Evolutionary conservation across 2,888 invertebrate genomes (phyloP).

Genomic region (Blera fallax): DNA sequence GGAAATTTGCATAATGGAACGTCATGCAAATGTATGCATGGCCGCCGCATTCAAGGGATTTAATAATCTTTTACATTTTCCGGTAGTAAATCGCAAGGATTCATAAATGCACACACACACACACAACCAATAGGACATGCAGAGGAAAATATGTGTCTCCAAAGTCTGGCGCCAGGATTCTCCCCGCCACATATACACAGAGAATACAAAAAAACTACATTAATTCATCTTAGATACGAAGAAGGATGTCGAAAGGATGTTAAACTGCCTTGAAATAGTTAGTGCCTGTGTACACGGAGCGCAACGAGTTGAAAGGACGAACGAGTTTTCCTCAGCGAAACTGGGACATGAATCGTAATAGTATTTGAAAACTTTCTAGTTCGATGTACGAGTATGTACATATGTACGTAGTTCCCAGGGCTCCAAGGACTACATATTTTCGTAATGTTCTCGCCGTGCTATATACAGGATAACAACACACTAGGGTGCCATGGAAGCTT

Average conservation of each 20-base stretch:
- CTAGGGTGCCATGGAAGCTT: too few relatives aligned
- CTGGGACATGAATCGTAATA: conserved; percentile 39
- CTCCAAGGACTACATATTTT: conserved; percentile 32
- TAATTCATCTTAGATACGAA: conserved; percentile 44
- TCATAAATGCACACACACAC: conserved; percentile 15
- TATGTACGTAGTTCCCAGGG: not conserved
- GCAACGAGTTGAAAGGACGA: conserved; percentile 38
- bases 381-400: too few relatives aligned
- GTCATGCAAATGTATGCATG: conserved; percentile 37
- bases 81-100: conserved; percentile 40
- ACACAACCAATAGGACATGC: not conserved
- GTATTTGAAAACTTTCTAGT: conserved; percentile 30
- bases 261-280: conserved; percentile 48
- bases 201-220: conserved; percentile 27
- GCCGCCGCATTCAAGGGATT: conserved; percentile 34
- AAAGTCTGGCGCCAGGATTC: conserved; percentile 32
- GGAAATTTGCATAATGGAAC: conserved; percentile 1
- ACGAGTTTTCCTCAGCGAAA: conserved; percentile 36
- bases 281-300: not conserved
- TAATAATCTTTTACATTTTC: conserved; percentile 52
- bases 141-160: not conserved
- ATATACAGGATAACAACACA: not conserved
- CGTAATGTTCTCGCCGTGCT: conserved; percentile 10
- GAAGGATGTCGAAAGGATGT: conserved; percentile 52
- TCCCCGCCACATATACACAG: not conserved